phyloP scores from a whole-genome alignment of 64 coral and sea anemone species.

The Trachythela sp. region DNA sequence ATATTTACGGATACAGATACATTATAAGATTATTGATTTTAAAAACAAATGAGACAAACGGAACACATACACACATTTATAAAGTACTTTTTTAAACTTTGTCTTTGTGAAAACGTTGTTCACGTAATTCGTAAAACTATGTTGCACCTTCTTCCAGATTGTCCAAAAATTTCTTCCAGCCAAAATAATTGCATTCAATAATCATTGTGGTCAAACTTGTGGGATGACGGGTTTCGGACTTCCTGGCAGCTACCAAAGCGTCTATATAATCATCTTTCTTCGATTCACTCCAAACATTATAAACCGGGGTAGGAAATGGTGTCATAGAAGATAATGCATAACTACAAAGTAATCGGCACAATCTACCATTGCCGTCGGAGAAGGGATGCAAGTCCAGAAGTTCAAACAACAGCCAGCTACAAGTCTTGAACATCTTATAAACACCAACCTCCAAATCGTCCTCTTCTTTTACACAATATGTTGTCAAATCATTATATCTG shows the following conservation, averaged over 20 bases:
- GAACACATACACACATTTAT: too few species aligned
- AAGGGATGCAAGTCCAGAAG: conserved; percentile 84
- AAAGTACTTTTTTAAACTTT: too few species aligned
- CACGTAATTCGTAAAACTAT: neutral
- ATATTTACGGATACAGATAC: too few species aligned
- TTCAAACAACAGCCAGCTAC: conserved; percentile 59
- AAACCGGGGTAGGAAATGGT: conserved; percentile 65
- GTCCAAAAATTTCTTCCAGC: conserved; percentile 53
- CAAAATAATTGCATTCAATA: conserved; percentile 59
- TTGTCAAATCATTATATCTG: conserved; percentile 43
- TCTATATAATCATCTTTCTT: conserved; percentile 51
- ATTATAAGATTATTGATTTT: too few species aligned
- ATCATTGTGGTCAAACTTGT: conserved; percentile 63
- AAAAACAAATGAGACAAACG: too few species aligned
- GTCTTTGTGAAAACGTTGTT: too few species aligned
- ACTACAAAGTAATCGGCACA: conserved; percentile 62
- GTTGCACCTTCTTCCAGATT: neutral
- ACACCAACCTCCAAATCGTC: conserved; percentile 23
- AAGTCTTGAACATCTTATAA: conserved; percentile 55
- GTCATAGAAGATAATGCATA: conserved; percentile 48
- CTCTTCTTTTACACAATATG: neutral
- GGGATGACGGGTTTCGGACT: conserved; percentile 7
- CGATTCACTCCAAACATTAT: conserved; percentile 68
- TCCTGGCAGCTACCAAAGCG: conserved; percentile 53
- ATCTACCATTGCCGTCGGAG: conserved; percentile 77